Evolutionary conservation across 2,113 vertebrate genomes (phyloP), one percentile per base, ranked within the genome.

Genomic region (Strigops habroptila): DNA sequence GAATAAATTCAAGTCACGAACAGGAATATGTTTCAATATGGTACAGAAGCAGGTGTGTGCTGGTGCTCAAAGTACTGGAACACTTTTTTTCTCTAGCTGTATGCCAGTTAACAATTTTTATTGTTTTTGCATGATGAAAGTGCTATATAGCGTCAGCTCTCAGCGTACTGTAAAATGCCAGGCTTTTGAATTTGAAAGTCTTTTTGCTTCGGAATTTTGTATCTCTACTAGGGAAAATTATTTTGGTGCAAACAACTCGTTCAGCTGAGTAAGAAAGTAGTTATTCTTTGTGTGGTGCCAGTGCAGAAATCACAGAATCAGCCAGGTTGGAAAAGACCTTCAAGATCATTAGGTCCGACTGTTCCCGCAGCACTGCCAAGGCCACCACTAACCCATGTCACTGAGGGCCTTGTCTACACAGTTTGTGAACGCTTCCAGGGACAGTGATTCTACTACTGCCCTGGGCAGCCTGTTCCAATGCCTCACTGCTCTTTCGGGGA

Each of bases 361-460:
- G 1, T 24, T n/a, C 22, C 57, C 57, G n/a, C 21, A 59, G 57
- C 14, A 24, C 57, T 24, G 57, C 9, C 57, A 59, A 59, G 57
- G 57, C 22, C 57, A 35, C 22, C 6, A 35, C 57, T 59, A 35
- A 59, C 4, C 22, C 33, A 35, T 59, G 57, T 7, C 57, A 59
- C 33, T 35, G 22, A 35, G 6, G 28, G 52, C 18, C 52, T 55
- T 1, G 1, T 55, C 52, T 59, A 59, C 33, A 59, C 2, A 1
- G 14, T 35, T 35, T n/a, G 13, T 7, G 6, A 59, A 23, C 6
- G 10, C 33, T 59, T 59, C 3, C 57, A 59, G 14, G 55, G 55
- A 3, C 1, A 8, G 21, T 59, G 55, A n/a, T 3, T 59, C 55
- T 9, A 59, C 0, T 13, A 15, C 55, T 59, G 31, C 21, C 21